These are phyloP conservation scores for Cepaea hortensis DNA, from an alignment of 2,888 invertebrate genomes.

Conservation along the genomic window DNA sequence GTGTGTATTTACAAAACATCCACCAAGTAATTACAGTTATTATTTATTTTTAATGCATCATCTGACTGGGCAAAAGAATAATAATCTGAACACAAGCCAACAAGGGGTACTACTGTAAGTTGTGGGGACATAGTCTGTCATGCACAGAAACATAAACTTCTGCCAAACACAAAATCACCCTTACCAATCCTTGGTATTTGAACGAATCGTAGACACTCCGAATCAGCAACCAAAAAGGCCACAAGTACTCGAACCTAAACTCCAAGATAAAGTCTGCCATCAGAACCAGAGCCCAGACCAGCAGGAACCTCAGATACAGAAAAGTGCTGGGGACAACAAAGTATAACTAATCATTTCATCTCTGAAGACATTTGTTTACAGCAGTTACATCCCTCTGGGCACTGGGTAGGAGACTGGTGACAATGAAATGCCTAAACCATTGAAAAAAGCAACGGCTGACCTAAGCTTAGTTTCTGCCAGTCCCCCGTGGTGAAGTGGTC, in stretches of 20 bases:
- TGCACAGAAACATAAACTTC: not conserved
- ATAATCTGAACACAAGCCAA: not conserved
- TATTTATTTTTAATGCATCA: too few species aligned
- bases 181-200: constrained; percentile 97
- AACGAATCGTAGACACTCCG: constrained; percentile 97
- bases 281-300: constrained; percentile 95
- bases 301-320: constrained; percentile 94
- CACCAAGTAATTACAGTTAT: too few species aligned
- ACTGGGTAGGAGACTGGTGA: too few species aligned
- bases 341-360: not conserved
- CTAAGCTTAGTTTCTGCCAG: too few species aligned
- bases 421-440: too few species aligned
- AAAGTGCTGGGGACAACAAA: constrained; percentile 87
- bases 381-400: too few species aligned
- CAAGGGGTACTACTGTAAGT: not conserved
- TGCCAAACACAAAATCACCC: constrained; percentile 71
- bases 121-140: not conserved
- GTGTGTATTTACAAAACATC: too few species aligned
- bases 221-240: constrained; percentile 97
- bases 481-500: too few species aligned
- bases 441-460: too few species aligned
- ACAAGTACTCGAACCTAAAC: constrained; percentile 98
- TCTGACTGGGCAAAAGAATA: too few species aligned
- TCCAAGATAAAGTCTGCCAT: constrained; percentile 97
- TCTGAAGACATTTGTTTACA: too few species aligned